These are phyloP conservation scores for Hedychridium roseum DNA, from an alignment of 2,888 invertebrate species.

Conservation along the genomic window DNA sequence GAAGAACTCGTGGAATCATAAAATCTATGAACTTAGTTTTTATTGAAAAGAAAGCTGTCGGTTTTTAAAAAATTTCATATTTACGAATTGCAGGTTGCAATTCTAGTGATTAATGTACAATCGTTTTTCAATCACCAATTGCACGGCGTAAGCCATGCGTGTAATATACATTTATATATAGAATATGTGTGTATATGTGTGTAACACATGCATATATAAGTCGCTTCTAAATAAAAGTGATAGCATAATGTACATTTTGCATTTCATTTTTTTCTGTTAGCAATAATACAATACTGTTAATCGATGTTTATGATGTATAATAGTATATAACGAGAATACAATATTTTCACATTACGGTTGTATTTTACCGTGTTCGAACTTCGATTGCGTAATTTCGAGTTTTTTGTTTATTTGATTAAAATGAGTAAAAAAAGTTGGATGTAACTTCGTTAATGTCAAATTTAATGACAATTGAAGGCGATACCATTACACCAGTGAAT, in stretches of 20 bases:
- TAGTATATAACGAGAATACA: constrained; percentile 14
- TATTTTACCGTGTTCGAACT: too few relatives aligned
- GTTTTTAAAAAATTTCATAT: too few relatives aligned
- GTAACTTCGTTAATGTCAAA: neutral
- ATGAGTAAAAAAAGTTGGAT: constrained; percentile 3
- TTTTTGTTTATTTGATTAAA: constrained; percentile 8
- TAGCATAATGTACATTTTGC: constrained; percentile 46
- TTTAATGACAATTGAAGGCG: constrained; percentile 9
- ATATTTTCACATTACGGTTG: too few relatives aligned
- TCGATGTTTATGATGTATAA: constrained; percentile 20
- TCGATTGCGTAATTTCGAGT: constrained; percentile 21
- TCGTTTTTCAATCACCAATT: too few relatives aligned
- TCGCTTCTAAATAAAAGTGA: constrained; percentile 45
- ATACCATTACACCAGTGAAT: constrained; percentile 55
- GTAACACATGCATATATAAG: constrained; percentile 40
- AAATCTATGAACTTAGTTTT: too few relatives aligned
- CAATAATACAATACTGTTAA: constrained; percentile 33
- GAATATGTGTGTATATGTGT: neutral
- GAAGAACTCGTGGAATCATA: too few relatives aligned
- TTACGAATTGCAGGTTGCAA: too few relatives aligned
- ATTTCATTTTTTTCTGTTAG: constrained; percentile 22
- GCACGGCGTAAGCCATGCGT: too few relatives aligned
- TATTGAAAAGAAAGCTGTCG: too few relatives aligned
- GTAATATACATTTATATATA: constrained; percentile 39
- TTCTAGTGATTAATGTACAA: too few relatives aligned